Base-by-base conservation (phyloP, 1,140 invertebrate species). In the Pectinophora gossypiella region DNA sequence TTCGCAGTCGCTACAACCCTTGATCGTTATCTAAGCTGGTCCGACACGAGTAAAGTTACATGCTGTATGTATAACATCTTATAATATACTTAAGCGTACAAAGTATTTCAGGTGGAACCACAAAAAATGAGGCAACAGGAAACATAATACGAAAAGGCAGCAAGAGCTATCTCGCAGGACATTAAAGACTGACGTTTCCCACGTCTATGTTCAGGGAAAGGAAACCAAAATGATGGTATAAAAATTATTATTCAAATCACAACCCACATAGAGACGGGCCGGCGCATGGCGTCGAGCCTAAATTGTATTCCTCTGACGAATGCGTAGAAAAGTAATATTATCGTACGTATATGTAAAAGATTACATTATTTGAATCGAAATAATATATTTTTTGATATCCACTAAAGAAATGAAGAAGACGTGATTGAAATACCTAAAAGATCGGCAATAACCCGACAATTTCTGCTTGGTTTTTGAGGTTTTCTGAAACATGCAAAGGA, bases 171-270 rank as follows among this genome's bases (percentile, higher is more conserved):
- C 70, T 65, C 58, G 54, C 56, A 75, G 66, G 68, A 72, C 70
- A 76, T 79, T 73, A 83, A 67, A 60, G 64, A 59, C 61, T 66
- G 71, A 72, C 76, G 71, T 86, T 86, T 86, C 83, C 81, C 83
- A 86, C 83, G 79, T 77, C 65, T 71, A 59, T 52, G 59, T 59
- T 52, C 54, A 59, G 66, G 62, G 76, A 79, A 79, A 85, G 77
- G 79, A 83, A 84, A 78, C 79, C 61, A 64, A 77, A 79, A 83
- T 81, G 77, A 74, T 73, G 68, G 70, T 62, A 68, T 70, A 74
- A 68, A 67, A 76, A 86, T 86, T 86, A 85, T 78, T 86, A 86
- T 86, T 86, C 81, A 85, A 84, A 85, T 80, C 83, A 84, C 80
- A 83, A 74, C 44, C 47, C 50, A 48, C 52, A 60, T 64, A 64